phyloP scores from a whole-genome alignment of 2,113 vertebrate genomes.

The Cyprinodon tularosa region DNA sequence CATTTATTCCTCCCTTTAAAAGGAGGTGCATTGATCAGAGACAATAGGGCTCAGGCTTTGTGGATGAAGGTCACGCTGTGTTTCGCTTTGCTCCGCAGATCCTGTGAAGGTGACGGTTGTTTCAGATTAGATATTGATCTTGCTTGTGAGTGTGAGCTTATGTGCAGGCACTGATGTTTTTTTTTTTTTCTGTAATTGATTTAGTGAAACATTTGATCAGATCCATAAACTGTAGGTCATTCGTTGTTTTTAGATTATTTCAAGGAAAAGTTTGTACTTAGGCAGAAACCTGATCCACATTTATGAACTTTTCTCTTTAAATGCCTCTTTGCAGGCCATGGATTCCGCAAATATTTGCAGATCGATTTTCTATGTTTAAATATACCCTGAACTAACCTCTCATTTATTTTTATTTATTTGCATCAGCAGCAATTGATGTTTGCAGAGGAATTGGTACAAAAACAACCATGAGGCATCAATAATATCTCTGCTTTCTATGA shows the following conservation, averaged over 20 bases:
- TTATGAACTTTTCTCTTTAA: conserved; percentile 5
- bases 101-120: conserved; percentile 54
- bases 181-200: not conserved
- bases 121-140: conserved; percentile 69
- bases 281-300: conserved; percentile 28
- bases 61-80: conserved; percentile 31
- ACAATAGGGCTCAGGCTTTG: conserved; percentile 7
- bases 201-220: conserved; percentile 26
- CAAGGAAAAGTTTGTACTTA: conserved; percentile 4
- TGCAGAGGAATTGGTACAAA: conserved; percentile 32
- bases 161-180: conserved; percentile 11
- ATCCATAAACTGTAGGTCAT: conserved; percentile 18
- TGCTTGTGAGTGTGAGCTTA: conserved; percentile 12
- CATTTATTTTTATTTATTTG: conserved; percentile 6
- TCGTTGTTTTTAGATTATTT: conserved; percentile 18
- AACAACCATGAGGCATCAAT: conserved; percentile 1
- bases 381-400: conserved; percentile 16
- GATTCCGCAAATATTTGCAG: conserved; percentile 24
- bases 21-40: not conserved
- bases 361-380: conserved; percentile 42
- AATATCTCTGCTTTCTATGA: not conserved
- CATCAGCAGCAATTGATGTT: conserved; percentile 35
- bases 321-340: not conserved
- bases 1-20: not conserved
- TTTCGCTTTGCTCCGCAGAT: conserved; percentile 50